A percentile compares a stretch with the other conserved stretches of the same genome.
Evolutionary conservation across 2,113 vertebrate species (phyloP).

Genomic region (Amia ocellicauda): DNA sequence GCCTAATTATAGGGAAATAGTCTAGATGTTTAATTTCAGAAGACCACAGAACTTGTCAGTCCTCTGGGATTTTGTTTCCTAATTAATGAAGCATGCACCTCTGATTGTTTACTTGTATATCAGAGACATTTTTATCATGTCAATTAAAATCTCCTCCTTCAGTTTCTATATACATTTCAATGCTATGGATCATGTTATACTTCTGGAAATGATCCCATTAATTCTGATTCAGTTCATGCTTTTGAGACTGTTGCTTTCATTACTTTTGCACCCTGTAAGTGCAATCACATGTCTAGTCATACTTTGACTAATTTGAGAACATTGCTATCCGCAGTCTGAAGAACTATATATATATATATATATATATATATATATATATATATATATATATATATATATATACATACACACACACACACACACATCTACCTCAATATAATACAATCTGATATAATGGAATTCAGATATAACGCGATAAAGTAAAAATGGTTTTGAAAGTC

Average conservation of each 20-base stretch:
- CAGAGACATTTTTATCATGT: conserved; percentile 19
- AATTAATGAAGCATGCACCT: conserved; percentile 28
- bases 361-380: too few relatives aligned
- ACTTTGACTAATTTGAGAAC: too few relatives aligned
- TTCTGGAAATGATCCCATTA: not conserved
- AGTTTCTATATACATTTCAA: conserved; percentile 25
- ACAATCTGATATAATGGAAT: too few relatives aligned
- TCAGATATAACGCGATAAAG: too few relatives aligned
- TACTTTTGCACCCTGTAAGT: not conserved
- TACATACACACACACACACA: too few relatives aligned
- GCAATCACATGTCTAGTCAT: too few relatives aligned
- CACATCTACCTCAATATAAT: too few relatives aligned
- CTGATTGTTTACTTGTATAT: conserved; percentile 27
- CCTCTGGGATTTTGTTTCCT: conserved; percentile 15
- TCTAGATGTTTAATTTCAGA: conserved; percentile 23
- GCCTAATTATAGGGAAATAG: conserved; percentile 39
- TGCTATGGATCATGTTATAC: not conserved
- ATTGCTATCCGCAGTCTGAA: too few relatives aligned
- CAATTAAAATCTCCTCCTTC: conserved; percentile 25
- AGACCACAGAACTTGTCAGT: conserved; percentile 15
- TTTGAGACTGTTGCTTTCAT: not conserved
- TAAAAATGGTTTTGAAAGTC: too few relatives aligned
- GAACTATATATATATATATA: too few relatives aligned
- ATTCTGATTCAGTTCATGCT: not conserved
- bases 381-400: too few relatives aligned